Evolutionary conservation across 2,113 vertebrate species (phyloP).

Genomic region (Hiodon tergisus): DNA sequence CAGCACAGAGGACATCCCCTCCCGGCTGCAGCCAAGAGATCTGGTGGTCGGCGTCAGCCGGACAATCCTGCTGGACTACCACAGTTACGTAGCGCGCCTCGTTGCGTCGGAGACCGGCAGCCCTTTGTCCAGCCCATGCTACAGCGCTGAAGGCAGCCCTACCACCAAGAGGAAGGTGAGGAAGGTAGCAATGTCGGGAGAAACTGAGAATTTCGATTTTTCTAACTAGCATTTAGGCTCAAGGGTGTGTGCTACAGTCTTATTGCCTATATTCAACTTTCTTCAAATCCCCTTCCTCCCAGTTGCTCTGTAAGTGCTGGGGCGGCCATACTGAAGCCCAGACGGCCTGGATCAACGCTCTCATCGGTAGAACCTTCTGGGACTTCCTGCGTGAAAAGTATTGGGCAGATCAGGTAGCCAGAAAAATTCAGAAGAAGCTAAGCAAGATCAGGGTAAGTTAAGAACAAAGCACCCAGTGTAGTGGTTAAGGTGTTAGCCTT

Average conservation of each 20-base stretch:
- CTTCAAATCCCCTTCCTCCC: neutral
- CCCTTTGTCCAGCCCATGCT: slow-evolving; percentile 53
- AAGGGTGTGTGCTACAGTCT: no score
- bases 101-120: slow-evolving; percentile 43
- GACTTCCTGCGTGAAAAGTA: slow-evolving; percentile 75
- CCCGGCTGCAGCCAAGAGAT: slow-evolving; percentile 41
- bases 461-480: no score
- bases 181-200: neutral
- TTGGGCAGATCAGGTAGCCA: slow-evolving; percentile 71
- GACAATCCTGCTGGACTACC: slow-evolving; percentile 65
- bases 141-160: slow-evolving; percentile 55
- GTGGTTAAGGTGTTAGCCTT: no score
- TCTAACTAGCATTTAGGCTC: no score
- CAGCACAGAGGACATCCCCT: slow-evolving; percentile 61
- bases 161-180: slow-evolving; percentile 45
- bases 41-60: slow-evolving; percentile 37
- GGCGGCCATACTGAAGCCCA: slow-evolving; percentile 29
- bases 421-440: slow-evolving; percentile 83
- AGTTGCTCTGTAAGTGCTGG: slow-evolving; percentile 53
- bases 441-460: slow-evolving; percentile 78
- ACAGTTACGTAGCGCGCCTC: slow-evolving; percentile 68
- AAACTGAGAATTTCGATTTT: neutral
- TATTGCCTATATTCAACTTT: no score
- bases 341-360: slow-evolving; percentile 68
- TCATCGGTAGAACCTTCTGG: slow-evolving; percentile 81